Conservation (phyloP, 2,113 vertebrate species). For the Rhineura floridana region DNA sequence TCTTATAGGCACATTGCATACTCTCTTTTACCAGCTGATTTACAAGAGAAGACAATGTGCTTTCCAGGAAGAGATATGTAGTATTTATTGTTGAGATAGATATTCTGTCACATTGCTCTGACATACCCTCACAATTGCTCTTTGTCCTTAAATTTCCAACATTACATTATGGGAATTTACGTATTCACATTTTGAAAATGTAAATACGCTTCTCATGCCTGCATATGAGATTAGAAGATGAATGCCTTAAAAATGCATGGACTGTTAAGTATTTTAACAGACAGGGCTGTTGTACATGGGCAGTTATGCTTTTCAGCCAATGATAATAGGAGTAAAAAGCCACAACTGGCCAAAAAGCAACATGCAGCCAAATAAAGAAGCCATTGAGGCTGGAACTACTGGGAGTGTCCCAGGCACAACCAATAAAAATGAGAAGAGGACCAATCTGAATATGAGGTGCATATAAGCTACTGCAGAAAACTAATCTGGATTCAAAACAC, state of each 20-base stretch:
- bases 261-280: background rate
- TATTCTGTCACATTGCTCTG: background rate
- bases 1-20: background rate
- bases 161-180: background rate
- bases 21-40: background rate
- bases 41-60: background rate
- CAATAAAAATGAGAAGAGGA: background rate
- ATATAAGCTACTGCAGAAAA: background rate
- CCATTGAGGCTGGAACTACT: background rate
- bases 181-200: background rate
- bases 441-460: background rate
- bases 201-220: background rate
- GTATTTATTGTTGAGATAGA: background rate
- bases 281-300: background rate
- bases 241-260: background rate
- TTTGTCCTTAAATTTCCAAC: background rate
- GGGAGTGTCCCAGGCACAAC: background rate
- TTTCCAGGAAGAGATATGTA: background rate
- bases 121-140: background rate
- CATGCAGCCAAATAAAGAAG: slow-evolving; percentile 1
- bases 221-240: background rate
- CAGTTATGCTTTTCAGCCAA: background rate
- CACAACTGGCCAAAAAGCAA: slow-evolving; percentile 1
- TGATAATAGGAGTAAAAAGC: background rate
- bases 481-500: background rate